Evolutionary conservation across 2,888 invertebrate species (phyloP).

Genomic region (Eupelmus urozonus): DNA sequence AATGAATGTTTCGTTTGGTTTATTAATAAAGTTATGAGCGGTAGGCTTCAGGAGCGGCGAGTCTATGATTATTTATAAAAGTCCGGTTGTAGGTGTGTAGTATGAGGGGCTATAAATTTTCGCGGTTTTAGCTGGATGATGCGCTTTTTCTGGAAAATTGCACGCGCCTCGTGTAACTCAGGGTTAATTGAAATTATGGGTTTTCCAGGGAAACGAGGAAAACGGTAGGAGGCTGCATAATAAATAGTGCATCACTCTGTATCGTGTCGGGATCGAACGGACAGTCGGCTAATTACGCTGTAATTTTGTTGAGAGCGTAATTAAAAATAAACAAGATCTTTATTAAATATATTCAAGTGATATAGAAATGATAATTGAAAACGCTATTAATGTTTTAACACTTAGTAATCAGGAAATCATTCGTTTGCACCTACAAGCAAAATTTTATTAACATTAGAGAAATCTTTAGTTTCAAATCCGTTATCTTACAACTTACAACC

Average conservation of each 20-base stretch:
- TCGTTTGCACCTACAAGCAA: too few relatives aligned
- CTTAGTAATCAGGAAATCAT: too few relatives aligned
- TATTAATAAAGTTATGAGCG: constrained; percentile 7
- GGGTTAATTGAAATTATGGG: neutral
- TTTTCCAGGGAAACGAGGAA: neutral
- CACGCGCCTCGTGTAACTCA: neutral
- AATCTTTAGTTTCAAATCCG: too few relatives aligned
- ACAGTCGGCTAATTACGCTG: neutral
- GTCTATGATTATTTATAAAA: neutral
- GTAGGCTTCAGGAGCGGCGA: neutral
- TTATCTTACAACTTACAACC: too few relatives aligned
- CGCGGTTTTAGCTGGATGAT: neutral
- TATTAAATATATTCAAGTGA: too few relatives aligned
- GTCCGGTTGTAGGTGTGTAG: neutral
- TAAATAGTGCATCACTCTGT: too few relatives aligned
- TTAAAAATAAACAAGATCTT: neutral
- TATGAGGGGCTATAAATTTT: neutral
- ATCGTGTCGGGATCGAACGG: too few relatives aligned
- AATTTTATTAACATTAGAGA: too few relatives aligned
- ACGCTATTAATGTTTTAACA: too few relatives aligned
- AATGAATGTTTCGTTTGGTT: constrained; percentile 6
- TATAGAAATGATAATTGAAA: too few relatives aligned
- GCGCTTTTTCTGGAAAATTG: neutral
- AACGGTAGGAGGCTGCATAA: too few relatives aligned
- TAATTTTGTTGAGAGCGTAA: neutral